Evolutionary conservation across 2,113 vertebrate species (phyloP).

Genomic region (Trachemys scripta): DNA sequence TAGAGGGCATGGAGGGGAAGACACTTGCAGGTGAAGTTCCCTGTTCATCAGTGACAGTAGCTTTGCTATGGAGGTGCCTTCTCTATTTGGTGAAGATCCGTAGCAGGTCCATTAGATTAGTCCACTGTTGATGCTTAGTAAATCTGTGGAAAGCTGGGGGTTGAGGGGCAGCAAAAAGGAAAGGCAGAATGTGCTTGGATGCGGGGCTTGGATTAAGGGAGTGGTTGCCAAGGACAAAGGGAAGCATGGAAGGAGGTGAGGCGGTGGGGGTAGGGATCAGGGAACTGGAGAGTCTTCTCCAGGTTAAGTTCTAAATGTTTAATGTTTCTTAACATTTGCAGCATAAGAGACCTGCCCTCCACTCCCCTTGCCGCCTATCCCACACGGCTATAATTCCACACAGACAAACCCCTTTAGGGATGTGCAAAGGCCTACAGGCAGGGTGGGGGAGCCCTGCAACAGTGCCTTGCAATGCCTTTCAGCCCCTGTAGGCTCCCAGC

Average conservation of each 20-base stretch:
- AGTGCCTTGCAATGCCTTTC: not conserved
- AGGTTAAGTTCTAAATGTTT: not conserved
- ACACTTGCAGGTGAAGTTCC: not conserved
- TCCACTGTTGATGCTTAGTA: too few species aligned
- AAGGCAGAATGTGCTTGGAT: not conserved
- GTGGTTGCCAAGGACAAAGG: constrained; percentile 16
- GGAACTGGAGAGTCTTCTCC: not conserved
- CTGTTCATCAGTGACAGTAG: not conserved
- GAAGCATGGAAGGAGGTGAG: constrained; percentile 35
- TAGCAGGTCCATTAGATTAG: not conserved
- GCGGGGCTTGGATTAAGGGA: not conserved
- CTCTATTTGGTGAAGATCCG: not conserved
- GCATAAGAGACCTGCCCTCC: not conserved
- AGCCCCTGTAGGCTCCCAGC: too few species aligned
- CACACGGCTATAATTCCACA: not conserved
- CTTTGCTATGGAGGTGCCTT: not conserved
- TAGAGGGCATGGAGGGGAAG: not conserved
- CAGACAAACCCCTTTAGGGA: rapidly evolving
- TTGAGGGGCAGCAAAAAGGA: not conserved
- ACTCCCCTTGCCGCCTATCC: not conserved
- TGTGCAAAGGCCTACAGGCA: rapidly evolving
- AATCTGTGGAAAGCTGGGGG: not conserved
- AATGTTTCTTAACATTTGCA: not conserved
- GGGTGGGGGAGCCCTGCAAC: not conserved
- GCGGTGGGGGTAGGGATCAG: not conserved